Base-by-base conservation (phyloP, 2,113 vertebrate species). In the Atractosteus spatula region DNA sequence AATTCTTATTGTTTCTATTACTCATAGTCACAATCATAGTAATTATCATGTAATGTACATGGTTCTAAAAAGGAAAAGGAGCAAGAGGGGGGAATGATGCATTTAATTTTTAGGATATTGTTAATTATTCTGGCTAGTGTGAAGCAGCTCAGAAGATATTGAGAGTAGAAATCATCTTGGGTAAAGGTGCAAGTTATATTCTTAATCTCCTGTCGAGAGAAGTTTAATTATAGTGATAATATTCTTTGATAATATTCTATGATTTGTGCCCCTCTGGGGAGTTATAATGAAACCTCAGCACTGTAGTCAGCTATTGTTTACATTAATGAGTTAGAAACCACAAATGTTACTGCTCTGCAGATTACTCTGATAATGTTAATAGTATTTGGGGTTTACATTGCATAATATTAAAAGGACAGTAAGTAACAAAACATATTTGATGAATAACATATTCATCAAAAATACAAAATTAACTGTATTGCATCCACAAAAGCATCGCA, bases 201-300 rank as follows among this genome's bases (percentile, higher is more conserved):
- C 12, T 59, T 13, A 59, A 6, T 2, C 57, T n/a, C 11, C 14
- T 59, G n/a, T 2, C n/a, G 10, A n/a, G 57, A 59, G 12, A n/a
- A n/a, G 57, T 59, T 59, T 59, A 29, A 59, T 59, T 59, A 59
- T 13, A 59, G 57, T 13, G 57, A 59, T 59, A 59, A 59, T 59
- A 59, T 59, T 59, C 10, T 16, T 13, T 7, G 57, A 13, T 13
- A 8, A 59, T 2, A 13, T n/a, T 29, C 29, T 29, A 29, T 29
- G 29, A 29, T 29, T 29, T 29, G 29, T 29, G 14, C 57, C 57
- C 4, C 57, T n/a, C 14, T n/a, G n/a, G 57, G 57, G n/a, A 59
- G 57, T 5, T 59, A 59, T 2, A 2, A 5, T 59, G n/a, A 6
- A 59, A 4, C 11, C 10, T 11, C 14, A 59, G 57, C 57, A 0